Conservation (phyloP, 2,797 vertebrate genomes). For the Chelon labrosus region DNA sequence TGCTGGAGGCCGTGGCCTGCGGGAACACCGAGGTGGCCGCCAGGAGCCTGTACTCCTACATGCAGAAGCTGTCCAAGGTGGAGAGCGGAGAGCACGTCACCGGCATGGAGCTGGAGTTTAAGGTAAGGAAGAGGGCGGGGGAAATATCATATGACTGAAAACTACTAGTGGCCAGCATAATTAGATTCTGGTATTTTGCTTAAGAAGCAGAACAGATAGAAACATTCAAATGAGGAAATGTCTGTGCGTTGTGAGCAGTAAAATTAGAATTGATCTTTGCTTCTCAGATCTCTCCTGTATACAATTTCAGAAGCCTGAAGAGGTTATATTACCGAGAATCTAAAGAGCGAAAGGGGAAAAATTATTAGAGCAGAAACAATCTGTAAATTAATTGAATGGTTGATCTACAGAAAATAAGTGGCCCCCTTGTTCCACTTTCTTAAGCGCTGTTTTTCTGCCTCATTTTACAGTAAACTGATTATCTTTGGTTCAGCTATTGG, state of each 20-base stretch:
- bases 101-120: constrained; percentile 98
- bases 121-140: constrained; percentile 79
- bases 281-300: constrained; percentile 3
- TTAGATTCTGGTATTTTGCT: background rate
- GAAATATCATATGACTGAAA: background rate
- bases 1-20: constrained; percentile 96
- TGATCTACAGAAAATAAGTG: background rate
- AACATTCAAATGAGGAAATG: background rate
- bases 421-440: background rate
- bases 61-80: constrained; percentile 96
- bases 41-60: constrained; percentile 94
- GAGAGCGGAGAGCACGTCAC: constrained; percentile 94
- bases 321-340: background rate
- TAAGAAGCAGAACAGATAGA: background rate
- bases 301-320: background rate
- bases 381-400: background rate
- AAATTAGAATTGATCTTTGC: background rate
- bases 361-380: constrained; percentile 4
- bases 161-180: background rate
- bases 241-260: background rate
- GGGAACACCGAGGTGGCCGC: constrained; percentile 97
- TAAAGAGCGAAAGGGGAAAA: background rate
- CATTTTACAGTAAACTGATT: background rate
- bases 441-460: background rate
- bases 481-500: background rate